Conservation (phyloP, 2,113 vertebrate species). For the Anser cygnoides region DNA sequence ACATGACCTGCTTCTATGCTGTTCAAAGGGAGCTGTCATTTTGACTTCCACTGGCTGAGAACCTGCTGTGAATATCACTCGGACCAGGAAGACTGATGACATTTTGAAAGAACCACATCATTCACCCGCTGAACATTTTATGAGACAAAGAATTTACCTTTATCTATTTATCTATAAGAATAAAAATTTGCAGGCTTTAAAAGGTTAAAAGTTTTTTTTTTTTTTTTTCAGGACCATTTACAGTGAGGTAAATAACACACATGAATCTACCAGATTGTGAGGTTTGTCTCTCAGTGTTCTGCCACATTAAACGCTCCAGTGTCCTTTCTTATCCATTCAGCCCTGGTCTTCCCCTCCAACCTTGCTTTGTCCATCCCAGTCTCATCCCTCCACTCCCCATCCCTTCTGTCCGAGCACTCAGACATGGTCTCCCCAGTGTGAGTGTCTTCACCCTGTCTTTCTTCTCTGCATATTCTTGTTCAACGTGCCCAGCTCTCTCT, state of each 20-base stretch:
- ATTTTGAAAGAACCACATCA: slow-evolving; percentile 45
- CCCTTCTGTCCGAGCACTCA: neutral
- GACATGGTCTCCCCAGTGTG: neutral
- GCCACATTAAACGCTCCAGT: neutral
- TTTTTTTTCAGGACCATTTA: neutral
- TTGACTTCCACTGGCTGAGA: slow-evolving; percentile 12
- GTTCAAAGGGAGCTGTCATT: slow-evolving; percentile 27
- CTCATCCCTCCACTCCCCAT: rapidly evolving
- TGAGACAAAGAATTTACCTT: slow-evolving; percentile 31
- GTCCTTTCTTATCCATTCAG: neutral
- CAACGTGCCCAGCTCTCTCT: neutral
- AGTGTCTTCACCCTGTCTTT: neutral
- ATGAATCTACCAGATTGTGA: neutral
- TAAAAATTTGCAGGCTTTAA: neutral
- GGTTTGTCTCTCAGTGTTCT: neutral
- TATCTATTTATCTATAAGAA: neutral
- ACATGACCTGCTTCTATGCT: neutral
- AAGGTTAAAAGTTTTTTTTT: neutral
- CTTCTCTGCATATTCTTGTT: neutral
- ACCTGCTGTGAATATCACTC: slow-evolving; percentile 9
- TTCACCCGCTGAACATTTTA: slow-evolving; percentile 48
- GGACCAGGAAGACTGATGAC: slow-evolving; percentile 22
- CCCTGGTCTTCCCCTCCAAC: neutral
- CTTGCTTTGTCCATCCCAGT: neutral
- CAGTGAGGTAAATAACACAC: neutral